These are phyloP conservation scores for Brenthis ino DNA, from an alignment of 2,888 invertebrate species.

Conservation along the genomic window DNA sequence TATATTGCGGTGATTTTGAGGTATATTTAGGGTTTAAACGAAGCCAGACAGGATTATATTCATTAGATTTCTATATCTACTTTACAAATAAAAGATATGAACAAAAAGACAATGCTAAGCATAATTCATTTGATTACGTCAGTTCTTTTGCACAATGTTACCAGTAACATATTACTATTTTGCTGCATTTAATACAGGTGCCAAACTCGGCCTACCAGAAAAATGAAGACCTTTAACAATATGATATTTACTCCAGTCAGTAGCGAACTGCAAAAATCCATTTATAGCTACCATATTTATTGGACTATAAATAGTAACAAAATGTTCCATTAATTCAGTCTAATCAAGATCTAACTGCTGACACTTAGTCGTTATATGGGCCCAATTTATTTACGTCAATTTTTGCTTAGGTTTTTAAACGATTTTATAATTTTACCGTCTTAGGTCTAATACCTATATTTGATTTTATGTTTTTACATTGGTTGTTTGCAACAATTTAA, in stretches of 20 bases:
- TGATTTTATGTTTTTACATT: background rate
- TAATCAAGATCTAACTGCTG: conserved; percentile 19
- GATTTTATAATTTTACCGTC: conserved; percentile 12
- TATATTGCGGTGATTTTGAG: no score
- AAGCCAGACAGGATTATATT: no score
- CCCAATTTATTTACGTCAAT: conserved; percentile 14
- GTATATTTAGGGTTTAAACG: no score
- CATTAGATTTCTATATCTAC: no score
- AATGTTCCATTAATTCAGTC: conserved; percentile 17
- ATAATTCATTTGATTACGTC: no score
- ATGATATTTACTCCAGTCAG: conserved; percentile 11
- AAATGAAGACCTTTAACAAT: conserved; percentile 14
- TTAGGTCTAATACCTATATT: background rate
- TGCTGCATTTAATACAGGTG: background rate
- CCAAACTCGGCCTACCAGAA: conserved; percentile 4
- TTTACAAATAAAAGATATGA: no score
- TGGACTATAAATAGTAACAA: conserved; percentile 10
- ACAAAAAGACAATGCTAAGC: no score
- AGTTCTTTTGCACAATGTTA: background rate
- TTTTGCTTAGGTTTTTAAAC: conserved; percentile 8
- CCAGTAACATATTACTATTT: background rate
- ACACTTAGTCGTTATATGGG: conserved; percentile 6
- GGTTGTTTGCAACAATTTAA: background rate
- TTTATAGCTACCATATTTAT: conserved; percentile 18
- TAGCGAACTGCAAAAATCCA: conserved; percentile 8